Evolutionary conservation across 2,797 vertebrate genomes (phyloP), one percentile per base, ranked within the genome.

Genomic region (Lophius americanus): DNA sequence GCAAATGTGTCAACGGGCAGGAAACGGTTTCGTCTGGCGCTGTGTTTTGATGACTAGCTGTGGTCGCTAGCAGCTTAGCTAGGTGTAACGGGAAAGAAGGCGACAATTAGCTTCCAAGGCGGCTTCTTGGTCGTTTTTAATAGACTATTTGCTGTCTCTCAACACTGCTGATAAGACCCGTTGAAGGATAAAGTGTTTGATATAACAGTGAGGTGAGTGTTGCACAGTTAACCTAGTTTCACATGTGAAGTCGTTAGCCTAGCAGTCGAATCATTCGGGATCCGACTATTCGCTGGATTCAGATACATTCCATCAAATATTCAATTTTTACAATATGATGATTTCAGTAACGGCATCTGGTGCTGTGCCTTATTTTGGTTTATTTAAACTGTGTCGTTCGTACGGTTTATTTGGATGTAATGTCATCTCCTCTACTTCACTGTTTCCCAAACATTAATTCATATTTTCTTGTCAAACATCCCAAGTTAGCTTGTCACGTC

Each of bases 41-140:
- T 6, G 66, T 88, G 88, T 86, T 90, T 81, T 85, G 83, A 85
- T 79, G 85, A 85, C 78, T 88, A 88, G 84, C 75, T 52, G 60
- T 4, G 8, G 72, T 35, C 64, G 76, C 79, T 90, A 90, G 85
- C 87, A 39, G 37, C 68, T 64, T 79, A 33, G 82, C 79, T 85
- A 67, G 69, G 76, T 73, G 75, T 48, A 71, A 76, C 78, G 80
- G 78, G 69, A 75, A 67, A 77, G 83, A 57, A 75, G 67, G 75
- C 58, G 82, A 75, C 80, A 76, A 86, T 82, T 85, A 86, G 84
- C 87, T 60, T 50, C 51, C 65, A 47, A 73, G 70, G 61, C 60
- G 68, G 65, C 64, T 61, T 48, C 54, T 70, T 42, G 32, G 70
- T 75, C 33, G 64, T 54, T 55, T 9, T 11, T 67, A 6, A 0